Percentiles rank a stretch among this genome's conserved stretches.
Evolutionary conservation across 2,888 invertebrate genomes (phyloP).

Genomic region (Patella pellucida): DNA sequence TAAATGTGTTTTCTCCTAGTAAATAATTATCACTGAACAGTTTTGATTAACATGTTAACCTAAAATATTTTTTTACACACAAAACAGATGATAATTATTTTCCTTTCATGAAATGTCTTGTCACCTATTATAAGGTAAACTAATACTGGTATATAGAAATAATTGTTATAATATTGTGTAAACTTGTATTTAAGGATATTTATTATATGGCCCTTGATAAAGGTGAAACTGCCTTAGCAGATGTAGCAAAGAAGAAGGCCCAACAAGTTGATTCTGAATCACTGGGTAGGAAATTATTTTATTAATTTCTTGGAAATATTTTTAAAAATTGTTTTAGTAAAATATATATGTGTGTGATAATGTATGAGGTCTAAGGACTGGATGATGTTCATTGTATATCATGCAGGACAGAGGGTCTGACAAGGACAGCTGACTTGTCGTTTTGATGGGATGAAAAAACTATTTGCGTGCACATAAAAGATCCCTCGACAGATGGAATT

Average conservation of each 20-base stretch:
- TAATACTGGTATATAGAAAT: background rate
- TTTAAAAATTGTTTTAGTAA: background rate
- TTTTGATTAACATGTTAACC: background rate
- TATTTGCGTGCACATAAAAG: too few species aligned
- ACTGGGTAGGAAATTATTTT: slow-evolving; percentile 42
- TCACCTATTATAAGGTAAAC: background rate
- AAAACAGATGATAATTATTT: too few species aligned
- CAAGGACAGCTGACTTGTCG: too few species aligned
- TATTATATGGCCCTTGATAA: slow-evolving; percentile 68
- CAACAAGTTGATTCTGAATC: slow-evolving; percentile 63
- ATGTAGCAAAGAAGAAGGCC: slow-evolving; percentile 66
- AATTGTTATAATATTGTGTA: slow-evolving; percentile 34
- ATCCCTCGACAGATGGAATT: too few species aligned
- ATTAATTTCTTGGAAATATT: background rate
- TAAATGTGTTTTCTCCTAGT: slow-evolving; percentile 68
- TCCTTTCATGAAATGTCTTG: too few species aligned
- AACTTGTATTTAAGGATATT: slow-evolving; percentile 66
- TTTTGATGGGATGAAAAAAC: too few species aligned
- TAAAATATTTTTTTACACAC: too few species aligned
- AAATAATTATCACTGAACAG: background rate
- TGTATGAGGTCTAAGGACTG: background rate
- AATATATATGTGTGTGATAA: background rate
- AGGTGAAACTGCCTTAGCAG: slow-evolving; percentile 66
- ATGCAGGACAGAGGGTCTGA: too few species aligned
- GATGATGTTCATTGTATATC: slow-evolving; percentile 4